Evolutionary conservation across 2,888 invertebrate genomes (phyloP).

Genomic region (Branchipolynoe longqiensis): DNA sequence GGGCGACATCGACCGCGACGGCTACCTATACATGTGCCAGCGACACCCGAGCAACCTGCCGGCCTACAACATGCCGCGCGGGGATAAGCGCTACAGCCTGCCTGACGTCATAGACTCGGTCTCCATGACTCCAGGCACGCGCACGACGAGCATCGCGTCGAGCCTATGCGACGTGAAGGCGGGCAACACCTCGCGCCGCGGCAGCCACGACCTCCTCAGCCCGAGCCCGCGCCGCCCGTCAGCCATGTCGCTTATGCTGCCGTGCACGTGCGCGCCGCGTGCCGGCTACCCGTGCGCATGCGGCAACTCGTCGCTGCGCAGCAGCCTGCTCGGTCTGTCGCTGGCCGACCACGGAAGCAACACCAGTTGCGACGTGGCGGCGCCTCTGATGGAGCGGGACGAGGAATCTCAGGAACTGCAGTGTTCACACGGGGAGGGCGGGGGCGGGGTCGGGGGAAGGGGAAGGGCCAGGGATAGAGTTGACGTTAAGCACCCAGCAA

Average conservation of each 20-base stretch:
- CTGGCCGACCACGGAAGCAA: slow-evolving; percentile 16
- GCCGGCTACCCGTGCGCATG: not conserved
- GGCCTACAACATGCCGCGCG: not conserved
- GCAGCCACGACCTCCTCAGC: not conserved
- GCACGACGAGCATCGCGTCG: slow-evolving; percentile 35
- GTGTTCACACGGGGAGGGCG: slow-evolving; percentile 1
- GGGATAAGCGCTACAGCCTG: not conserved
- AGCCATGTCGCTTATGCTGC: slow-evolving; percentile 11
- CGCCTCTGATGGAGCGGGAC: not conserved
- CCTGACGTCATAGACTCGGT: slow-evolving; percentile 36
- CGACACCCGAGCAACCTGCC: not conserved
- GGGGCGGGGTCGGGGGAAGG: not conserved
- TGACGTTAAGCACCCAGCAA: not conserved
- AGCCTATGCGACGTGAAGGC: slow-evolving; percentile 20
- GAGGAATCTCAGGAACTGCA: not conserved
- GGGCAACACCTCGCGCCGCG: not conserved
- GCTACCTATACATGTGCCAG: slow-evolving; percentile 39
- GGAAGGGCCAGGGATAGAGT: not conserved
- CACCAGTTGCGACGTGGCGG: not conserved
- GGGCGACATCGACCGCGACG: not conserved
- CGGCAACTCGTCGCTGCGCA: not conserved
- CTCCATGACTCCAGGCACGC: slow-evolving; percentile 5
- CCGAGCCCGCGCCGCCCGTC: slow-evolving; percentile 10
- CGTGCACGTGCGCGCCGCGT: not conserved
- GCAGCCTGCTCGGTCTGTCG: not conserved